Percentiles rank a stretch among this genome's conserved stretches.
phyloP scores from a whole-genome alignment of 2,797 vertebrate species.

The Poeciliopsis paucimaculata region DNA sequence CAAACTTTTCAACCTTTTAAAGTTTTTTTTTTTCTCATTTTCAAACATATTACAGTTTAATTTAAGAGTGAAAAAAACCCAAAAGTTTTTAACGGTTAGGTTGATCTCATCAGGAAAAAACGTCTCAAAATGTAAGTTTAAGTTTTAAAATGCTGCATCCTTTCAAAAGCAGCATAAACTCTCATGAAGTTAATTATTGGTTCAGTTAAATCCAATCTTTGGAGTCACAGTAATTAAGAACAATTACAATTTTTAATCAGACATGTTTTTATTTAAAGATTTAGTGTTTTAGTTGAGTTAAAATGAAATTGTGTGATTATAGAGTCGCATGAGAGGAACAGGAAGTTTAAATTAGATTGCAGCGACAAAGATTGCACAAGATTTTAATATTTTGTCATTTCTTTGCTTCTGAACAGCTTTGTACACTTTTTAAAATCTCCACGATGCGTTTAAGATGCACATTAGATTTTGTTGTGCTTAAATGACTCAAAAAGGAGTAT shows the following conservation, averaged over 20 bases:
- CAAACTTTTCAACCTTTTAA: background rate
- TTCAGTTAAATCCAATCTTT: background rate
- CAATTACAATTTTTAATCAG: background rate
- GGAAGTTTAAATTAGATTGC: slow-evolving; percentile 1
- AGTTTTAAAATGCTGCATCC: background rate
- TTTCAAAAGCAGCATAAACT: background rate
- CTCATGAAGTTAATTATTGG: background rate
- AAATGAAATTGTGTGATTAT: background rate
- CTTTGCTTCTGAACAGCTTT: too few species aligned
- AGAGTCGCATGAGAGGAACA: background rate
- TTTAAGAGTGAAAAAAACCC: slow-evolving; percentile 2
- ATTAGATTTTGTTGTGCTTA: too few species aligned
- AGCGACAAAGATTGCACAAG: too few species aligned
- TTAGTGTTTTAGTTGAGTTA: background rate
- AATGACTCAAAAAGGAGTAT: too few species aligned
- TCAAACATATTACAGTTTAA: background rate
- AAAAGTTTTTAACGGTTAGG: background rate
- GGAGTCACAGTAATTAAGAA: background rate
- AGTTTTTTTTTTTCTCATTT: background rate
- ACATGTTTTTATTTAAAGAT: background rate
- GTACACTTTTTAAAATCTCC: too few species aligned
- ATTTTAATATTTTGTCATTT: too few species aligned
- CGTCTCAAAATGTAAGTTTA: background rate
- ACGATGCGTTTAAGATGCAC: too few species aligned
- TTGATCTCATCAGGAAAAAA: background rate